Conservation (phyloP, 2,113 vertebrate genomes). For the Gulo gulo region DNA sequence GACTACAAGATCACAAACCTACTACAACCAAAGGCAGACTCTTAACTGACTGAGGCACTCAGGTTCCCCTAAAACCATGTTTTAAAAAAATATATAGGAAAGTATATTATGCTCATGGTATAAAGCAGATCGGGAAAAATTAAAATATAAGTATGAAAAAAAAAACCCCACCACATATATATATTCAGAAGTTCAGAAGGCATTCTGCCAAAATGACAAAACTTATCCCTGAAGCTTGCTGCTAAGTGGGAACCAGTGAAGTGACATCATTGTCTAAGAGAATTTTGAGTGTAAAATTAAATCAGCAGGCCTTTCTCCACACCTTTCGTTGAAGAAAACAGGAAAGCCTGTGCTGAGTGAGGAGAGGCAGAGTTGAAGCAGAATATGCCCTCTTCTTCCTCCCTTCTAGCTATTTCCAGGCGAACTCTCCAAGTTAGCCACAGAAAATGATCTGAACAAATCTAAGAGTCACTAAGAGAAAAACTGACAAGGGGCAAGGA, state of each 20-base stretch:
- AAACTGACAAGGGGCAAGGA: not conserved
- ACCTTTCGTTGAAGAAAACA: not conserved
- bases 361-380: not conserved
- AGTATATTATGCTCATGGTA: not conserved
- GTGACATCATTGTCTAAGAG: not conserved
- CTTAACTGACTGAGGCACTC: too few species aligned
- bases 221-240: not conserved
- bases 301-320: not conserved
- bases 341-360: not conserved
- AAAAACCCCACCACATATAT: not conserved
- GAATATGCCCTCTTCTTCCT: not conserved
- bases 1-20: too few species aligned
- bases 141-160: not conserved
- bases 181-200: not conserved
- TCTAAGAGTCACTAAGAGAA: not conserved
- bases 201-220: not conserved
- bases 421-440: not conserved
- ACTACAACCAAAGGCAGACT: too few species aligned
- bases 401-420: not conserved
- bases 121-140: not conserved
- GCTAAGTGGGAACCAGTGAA: not conserved
- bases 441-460: not conserved
- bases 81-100: not conserved
- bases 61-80: too few species aligned
- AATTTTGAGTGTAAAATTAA: not conserved